Conservation (phyloP, 2,888 invertebrate species). For the Idaea aversata region DNA sequence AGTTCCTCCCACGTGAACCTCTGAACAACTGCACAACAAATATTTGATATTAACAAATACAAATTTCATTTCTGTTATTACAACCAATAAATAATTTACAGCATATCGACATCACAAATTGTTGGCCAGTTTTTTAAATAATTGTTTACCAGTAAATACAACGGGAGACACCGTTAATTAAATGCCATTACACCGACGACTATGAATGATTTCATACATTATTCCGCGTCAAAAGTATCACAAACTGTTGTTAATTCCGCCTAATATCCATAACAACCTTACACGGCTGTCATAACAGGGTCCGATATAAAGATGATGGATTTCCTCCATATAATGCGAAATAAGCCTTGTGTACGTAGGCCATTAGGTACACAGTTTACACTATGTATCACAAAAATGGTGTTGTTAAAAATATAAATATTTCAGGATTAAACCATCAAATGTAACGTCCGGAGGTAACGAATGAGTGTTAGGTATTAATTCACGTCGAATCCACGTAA, state of each 20-base stretch:
- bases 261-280: conserved; percentile 73
- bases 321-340: conserved; percentile 63
- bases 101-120: conserved; percentile 1
- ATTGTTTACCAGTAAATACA: conserved; percentile 4
- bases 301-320: conserved; percentile 75
- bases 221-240: conserved; percentile 70
- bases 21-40: conserved; percentile 45
- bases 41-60: neutral
- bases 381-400: conserved; percentile 15
- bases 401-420: conserved; percentile 14
- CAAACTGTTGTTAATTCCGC: conserved; percentile 74
- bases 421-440: conserved; percentile 21
- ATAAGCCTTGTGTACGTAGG: conserved; percentile 45
- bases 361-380: conserved; percentile 36
- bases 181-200: conserved; percentile 31
- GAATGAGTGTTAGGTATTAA: neutral
- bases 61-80: neutral
- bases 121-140: neutral
- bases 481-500: conserved; percentile 2
- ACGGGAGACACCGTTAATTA: conserved; percentile 15
- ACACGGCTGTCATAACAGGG: conserved; percentile 65
- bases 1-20: conserved; percentile 38
- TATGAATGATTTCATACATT: conserved; percentile 57
- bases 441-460: conserved; percentile 10
- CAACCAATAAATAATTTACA: conserved; percentile 3